Base-by-base conservation (phyloP, 2,797 vertebrate species). In the Cyprinodon diabolis region DNA sequence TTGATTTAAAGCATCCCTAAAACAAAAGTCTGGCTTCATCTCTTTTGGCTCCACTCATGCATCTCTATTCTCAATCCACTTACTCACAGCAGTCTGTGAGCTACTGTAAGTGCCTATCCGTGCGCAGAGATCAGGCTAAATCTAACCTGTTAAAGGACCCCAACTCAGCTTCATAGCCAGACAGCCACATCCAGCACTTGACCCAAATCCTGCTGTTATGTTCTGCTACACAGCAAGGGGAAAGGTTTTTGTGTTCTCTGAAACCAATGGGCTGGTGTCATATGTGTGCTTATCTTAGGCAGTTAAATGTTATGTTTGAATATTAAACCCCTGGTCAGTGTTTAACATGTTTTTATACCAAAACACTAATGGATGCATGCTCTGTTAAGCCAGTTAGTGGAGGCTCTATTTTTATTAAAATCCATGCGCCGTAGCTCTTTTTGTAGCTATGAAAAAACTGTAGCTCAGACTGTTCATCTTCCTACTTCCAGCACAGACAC, bases 141-240 rank as follows among this genome's bases (percentile, higher is more conserved):
- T 90, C 80, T 86, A 90, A 89, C 90, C 90, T 88, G 82, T 82
- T 91, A 86, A 90, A 92, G 92, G 88, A 89, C 85, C 55, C 68
- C 84, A 82, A 77, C 86, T 87, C 78, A 68, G 71, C 79, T 84
- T 67, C 66, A 71, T 66, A 84, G 75, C 75, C 82, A 75, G 52
- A 55, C 62, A 11, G 76, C 79, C 74, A 80, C 66, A 75, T 87
- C 69, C 81, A 80, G 77, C 77, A 74, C 83, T 84, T 89, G 86
- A 92, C 92, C 89, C 82, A 90, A 82, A 91, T 93, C 79, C 57
- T 76, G 77, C 75, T 72, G 77, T 58, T 74, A 58, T 63, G 51
- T 63, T 40, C 66, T 51, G 68, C 52, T 49, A 68, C 71, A 58
- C n/a, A 23, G 60, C 66, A 55, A 15, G 30, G 15, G 6, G 23